Percentiles rank a stretch among this genome's conserved stretches.
phyloP scores from a whole-genome alignment of 1,140 invertebrate genomes.

The Eumaeus atala region DNA sequence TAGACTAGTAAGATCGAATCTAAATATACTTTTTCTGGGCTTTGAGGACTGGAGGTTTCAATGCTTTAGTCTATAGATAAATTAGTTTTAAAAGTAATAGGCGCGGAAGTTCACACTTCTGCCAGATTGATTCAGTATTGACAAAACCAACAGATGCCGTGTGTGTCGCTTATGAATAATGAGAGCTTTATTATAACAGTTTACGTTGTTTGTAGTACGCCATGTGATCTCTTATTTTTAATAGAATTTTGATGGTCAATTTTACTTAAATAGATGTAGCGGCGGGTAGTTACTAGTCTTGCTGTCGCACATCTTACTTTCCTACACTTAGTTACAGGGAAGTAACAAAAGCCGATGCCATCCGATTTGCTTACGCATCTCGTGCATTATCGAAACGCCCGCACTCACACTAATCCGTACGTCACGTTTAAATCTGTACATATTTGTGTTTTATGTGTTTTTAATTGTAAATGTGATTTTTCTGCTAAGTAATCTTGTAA shows the following conservation, averaged over 20 bases:
- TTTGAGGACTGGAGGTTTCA: not conserved
- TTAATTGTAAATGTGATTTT: conserved; percentile 41
- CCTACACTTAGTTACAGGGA: conserved; percentile 26
- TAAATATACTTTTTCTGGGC: not conserved
- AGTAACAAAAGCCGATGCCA: conserved; percentile 33
- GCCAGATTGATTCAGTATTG: conserved; percentile 37
- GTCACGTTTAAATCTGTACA: conserved; percentile 45
- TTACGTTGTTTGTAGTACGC: conserved; percentile 63
- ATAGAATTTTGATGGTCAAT: conserved; percentile 71
- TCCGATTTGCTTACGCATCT: conserved; percentile 31
- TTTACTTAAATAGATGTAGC: conserved; percentile 70
- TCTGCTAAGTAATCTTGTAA: conserved; percentile 12
- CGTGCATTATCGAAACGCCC: conserved; percentile 40
- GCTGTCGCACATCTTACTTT: conserved; percentile 48
- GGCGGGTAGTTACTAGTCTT: conserved; percentile 49
- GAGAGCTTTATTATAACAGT: conserved; percentile 64
- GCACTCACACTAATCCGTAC: conserved; percentile 22
- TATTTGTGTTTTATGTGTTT: conserved; percentile 47
- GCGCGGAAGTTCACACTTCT: conserved; percentile 8
- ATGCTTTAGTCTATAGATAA: conserved; percentile 5
- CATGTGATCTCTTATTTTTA: conserved; percentile 72
- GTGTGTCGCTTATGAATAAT: conserved; percentile 50
- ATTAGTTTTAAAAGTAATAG: conserved; percentile 12
- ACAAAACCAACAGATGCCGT: conserved; percentile 40
- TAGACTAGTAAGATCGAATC: no score